Conservation (phyloP, 2,888 invertebrate species). For the Hedychridium roseum region DNA sequence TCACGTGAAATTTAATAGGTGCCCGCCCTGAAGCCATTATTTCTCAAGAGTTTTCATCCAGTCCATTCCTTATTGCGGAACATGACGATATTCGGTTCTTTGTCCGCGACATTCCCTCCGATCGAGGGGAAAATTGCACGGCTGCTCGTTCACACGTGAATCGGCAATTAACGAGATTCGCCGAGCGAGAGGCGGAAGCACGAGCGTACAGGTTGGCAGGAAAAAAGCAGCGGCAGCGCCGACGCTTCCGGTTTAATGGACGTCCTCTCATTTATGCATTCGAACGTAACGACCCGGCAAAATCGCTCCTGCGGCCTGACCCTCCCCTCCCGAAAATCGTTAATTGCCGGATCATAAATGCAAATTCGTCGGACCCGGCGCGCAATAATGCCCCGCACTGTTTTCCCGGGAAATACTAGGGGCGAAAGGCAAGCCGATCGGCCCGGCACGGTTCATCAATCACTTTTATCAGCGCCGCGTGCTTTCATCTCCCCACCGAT, state of each 20-base stretch:
- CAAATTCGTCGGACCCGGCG: slow-evolving; percentile 33
- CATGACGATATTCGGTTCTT: too few relatives aligned
- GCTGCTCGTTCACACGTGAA: too few relatives aligned
- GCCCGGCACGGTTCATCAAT: slow-evolving; percentile 37
- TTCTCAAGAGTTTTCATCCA: too few relatives aligned
- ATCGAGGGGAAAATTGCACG: too few relatives aligned
- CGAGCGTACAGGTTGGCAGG: background rate
- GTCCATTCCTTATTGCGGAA: too few relatives aligned
- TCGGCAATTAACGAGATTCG: slow-evolving; percentile 17
- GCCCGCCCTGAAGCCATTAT: too few relatives aligned
- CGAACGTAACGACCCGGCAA: slow-evolving; percentile 26
- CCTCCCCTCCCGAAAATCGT: slow-evolving; percentile 27
- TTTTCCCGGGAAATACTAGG: slow-evolving; percentile 33
- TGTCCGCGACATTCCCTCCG: too few relatives aligned
- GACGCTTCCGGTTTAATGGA: slow-evolving; percentile 21
- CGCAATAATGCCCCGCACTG: slow-evolving; percentile 5
- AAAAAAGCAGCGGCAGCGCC: slow-evolving; percentile 13
- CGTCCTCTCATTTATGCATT: slow-evolving; percentile 27
- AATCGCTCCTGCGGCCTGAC: slow-evolving; percentile 12
- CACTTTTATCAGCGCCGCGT: slow-evolving; percentile 32
- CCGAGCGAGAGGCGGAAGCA: background rate
- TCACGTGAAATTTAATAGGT: too few relatives aligned
- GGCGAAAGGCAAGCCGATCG: slow-evolving; percentile 34
- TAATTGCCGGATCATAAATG: slow-evolving; percentile 45
- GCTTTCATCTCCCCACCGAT: background rate